Base-by-base conservation (phyloP, 2,888 invertebrate species). In the Diachrysia chrysitis region DNA sequence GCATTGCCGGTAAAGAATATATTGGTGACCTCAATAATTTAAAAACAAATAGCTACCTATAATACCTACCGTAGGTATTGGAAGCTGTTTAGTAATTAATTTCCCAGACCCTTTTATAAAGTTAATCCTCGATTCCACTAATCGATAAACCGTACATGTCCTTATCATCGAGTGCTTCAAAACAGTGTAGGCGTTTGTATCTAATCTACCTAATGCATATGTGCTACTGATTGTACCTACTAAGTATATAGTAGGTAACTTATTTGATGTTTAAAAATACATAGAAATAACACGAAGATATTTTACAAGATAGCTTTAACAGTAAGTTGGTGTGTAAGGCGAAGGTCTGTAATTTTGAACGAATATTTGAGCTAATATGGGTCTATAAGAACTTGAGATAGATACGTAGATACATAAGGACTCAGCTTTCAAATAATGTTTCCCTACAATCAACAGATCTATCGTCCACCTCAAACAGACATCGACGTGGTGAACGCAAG, bases 401-500 rank as follows among this genome's bases (percentile, higher is more conserved):
- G n/a, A 42, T n/a, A n/a, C 6, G 14, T n/a, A n/a, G n/a, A n/a
- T 37, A 2, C 3, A 14, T 3, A 5, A 37, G 4, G 37, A 42
- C n/a, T n/a, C 42, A 6, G 4, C n/a, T n/a, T 42, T n/a, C 1
- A 48, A 10, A 58, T 10, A 7, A 12, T 32, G 7, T 63, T 63
- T 61, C 55, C 63, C 71, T 73, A 35, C 62, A 69, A 42, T 81
- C 79, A 75, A 21, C 84, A 95, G 96, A 95, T 96, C 55, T 95
- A 93, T 71, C 96, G 96, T 66, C 97, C 97, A 12, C 94, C 97
- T 0, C 95, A 96, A 85, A 94, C 94, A 64, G 97, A 97, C 82
- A 95, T 97, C 48, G 97, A 97, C 74, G 88, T 96, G 0, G 96
- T 97, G 5, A 96, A 96, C 78, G 96, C 96, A 12, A 96, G 97